These are phyloP conservation scores for Volucella inanis DNA, from an alignment of 2,888 invertebrate species.

Conservation along the genomic window DNA sequence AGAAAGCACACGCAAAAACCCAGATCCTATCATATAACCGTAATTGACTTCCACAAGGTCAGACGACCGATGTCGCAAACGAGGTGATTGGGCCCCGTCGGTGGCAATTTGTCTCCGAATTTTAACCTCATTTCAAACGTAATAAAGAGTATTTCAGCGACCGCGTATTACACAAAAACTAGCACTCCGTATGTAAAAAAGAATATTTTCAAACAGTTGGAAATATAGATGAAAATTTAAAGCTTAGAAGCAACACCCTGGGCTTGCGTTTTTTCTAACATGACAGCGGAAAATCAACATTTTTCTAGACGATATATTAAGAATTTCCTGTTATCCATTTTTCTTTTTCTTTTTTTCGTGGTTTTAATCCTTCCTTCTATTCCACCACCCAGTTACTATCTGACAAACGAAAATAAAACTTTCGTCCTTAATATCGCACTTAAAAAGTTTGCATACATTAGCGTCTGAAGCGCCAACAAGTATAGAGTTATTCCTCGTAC, in stretches of 20 bases:
- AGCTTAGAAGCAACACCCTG: constrained; percentile 24
- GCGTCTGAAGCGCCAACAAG: constrained; percentile 1
- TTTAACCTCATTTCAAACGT: constrained; percentile 17
- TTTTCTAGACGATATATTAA: constrained; percentile 67
- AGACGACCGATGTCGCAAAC: constrained; percentile 23
- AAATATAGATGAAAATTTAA: constrained; percentile 10
- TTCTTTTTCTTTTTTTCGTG: constrained; percentile 28
- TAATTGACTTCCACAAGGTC: constrained; percentile 52
- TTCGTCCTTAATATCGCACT: constrained; percentile 66
- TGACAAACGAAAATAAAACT: constrained; percentile 46
- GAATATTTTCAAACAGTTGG: too few species aligned
- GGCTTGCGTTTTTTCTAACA: neutral
- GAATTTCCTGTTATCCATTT: constrained; percentile 25
- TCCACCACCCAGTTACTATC: neutral
- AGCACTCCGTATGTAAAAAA: too few species aligned
- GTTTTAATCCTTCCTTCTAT: constrained; percentile 22
- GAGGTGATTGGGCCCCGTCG: constrained; percentile 9
- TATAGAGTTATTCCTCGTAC: neutral
- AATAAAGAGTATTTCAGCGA: neutral
- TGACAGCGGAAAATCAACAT: constrained; percentile 59
- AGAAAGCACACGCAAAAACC: neutral
- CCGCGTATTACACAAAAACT: neutral
- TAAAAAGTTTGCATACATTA: constrained; percentile 71
- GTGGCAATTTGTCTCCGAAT: constrained; percentile 40
- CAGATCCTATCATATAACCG: constrained; percentile 20